Base-by-base conservation (phyloP, 1,140 invertebrate species). In the Ostrea edulis region DNA sequence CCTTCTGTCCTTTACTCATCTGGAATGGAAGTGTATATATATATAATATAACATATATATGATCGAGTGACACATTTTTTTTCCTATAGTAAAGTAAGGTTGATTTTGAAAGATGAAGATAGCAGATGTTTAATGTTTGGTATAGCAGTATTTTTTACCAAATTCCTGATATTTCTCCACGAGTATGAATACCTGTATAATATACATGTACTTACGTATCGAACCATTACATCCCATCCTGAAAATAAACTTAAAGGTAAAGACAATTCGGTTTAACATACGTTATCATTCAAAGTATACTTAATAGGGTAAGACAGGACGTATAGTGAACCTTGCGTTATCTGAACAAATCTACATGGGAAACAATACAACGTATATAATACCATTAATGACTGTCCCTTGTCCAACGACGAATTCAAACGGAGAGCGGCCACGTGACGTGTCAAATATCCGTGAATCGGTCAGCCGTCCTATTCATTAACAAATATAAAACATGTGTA, bases 311-410 rank as follows among this genome's bases (percentile, higher is more conserved):
- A 44, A 44, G 5, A 44, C 35, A 44, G 5, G 5, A 44, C 35
- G 1, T 44, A 1, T 44, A 44, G 35, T 44, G 35, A 44, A 44
- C 35, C 35, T 1, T 44, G 5, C 35, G 1, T 44, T 44, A 44
- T 44, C 5, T 44, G 35, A 44, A 44, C 35, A 1, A 44, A 44
- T n/a, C n/a, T n/a, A n/a, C n/a, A n/a, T n/a, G n/a, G n/a, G n/a
- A n/a, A n/a, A n/a, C n/a, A n/a, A 5, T 25, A 22, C 29, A 20
- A 25, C 11, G 4, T 58, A 20, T 14, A 11, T 11, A 4, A 17
- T 65, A 87, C 86, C 86, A 82, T 81, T 83, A 2, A 87, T 87
- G 25, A 87, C 86, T 83, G 77, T 44, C 53, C 86, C 86, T 22
- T 82, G 54, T 65, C 86, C 86, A 8, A 87, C 55, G 4, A 81